Base-by-base conservation (phyloP, 2,888 invertebrate genomes). In the Pediacus dermestoides region DNA sequence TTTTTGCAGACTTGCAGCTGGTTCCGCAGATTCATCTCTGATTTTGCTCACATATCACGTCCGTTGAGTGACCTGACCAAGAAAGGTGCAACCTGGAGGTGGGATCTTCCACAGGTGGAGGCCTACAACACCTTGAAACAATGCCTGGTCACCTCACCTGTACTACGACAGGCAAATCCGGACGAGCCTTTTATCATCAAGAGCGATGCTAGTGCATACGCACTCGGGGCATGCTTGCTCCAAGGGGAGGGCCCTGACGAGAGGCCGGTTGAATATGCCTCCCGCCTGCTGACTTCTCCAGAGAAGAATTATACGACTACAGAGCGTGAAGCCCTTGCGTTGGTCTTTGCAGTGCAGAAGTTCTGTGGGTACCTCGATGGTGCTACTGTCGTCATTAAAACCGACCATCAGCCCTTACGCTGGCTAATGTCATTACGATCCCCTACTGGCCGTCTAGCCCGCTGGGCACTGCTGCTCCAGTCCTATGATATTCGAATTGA, bases 401-500 rank as follows among this genome's bases (percentile, higher is more conserved):
- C 68, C 0, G 74, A 74, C 39, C 73, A 73, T 37, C 63, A 69
- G 39, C 67, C 72, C 0, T 51, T 75, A 16, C 66, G 67, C 58
- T 74, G 70, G 68, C 43, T 74, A 3, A 44, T 67, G 42, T 48
- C 53, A 0, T 21, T 70, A 3, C 68, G 38, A 10, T 35, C 44
- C 1, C 50, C 48, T 3, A 46, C 59, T n/a, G 68, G 69, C 7
- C 40, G 71, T 16, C 43, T 74, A 0, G 65, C 64, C 12, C 44
- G 72, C 22, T 74, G 72, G 73, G 64, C 66, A 1, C 27, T 73
- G 4, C 40, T 51, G 7, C 38, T 74, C 1, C 66, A 70, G 44
- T 42, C 54, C 2, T 70, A 58, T 40, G 56, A 69, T 16, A 40
- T 51, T 1, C 4, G 25, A 9, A 46, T 53, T 11, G 42, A 41